These are phyloP conservation scores for Xenopus laevis DNA, from an alignment of 2,113 vertebrate genomes.

Conservation along the genomic window DNA sequence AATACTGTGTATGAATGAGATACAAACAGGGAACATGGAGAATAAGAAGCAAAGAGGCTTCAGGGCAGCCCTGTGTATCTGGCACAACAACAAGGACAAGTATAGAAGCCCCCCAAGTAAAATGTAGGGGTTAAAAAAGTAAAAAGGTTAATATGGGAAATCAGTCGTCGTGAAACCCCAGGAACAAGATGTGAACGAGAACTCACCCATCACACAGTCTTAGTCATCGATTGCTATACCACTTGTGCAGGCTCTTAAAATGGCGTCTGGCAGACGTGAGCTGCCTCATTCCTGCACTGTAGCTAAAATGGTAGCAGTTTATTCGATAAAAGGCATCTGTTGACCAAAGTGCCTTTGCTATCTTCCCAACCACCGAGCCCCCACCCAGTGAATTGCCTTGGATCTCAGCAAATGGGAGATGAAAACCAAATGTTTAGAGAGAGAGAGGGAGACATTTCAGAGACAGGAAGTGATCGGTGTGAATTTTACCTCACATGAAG, in stretches of 20 bases:
- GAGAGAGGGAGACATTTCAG: slow-evolving; percentile 42
- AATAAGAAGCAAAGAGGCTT: no score
- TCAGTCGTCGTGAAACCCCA: slow-evolving; percentile 42
- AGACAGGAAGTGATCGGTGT: slow-evolving; percentile 42
- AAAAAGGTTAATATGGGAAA: background rate
- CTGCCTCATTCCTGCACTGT: slow-evolving; percentile 72
- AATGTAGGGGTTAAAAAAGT: no score
- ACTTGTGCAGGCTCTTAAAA: slow-evolving; percentile 82
- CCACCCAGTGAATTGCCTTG: background rate
- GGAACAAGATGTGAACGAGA: slow-evolving; percentile 53
- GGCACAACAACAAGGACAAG: no score
- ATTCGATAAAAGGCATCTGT: slow-evolving; percentile 59
- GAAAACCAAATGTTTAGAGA: slow-evolving; percentile 56
- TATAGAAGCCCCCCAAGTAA: no score
- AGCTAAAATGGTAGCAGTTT: slow-evolving; percentile 80
- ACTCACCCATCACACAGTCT: slow-evolving; percentile 80
- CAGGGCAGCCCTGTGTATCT: no score
- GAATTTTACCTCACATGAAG: no score
- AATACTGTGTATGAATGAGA: no score
- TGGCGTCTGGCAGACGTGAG: slow-evolving; percentile 76
- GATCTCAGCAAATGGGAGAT: slow-evolving; percentile 14
- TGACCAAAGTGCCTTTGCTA: slow-evolving; percentile 7
- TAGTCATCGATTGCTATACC: slow-evolving; percentile 77
- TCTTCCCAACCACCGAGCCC: background rate
- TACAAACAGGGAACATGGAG: no score